Evolutionary conservation across 2,797 vertebrate genomes (phyloP).

Genomic region (Bradypodion ventrale): DNA sequence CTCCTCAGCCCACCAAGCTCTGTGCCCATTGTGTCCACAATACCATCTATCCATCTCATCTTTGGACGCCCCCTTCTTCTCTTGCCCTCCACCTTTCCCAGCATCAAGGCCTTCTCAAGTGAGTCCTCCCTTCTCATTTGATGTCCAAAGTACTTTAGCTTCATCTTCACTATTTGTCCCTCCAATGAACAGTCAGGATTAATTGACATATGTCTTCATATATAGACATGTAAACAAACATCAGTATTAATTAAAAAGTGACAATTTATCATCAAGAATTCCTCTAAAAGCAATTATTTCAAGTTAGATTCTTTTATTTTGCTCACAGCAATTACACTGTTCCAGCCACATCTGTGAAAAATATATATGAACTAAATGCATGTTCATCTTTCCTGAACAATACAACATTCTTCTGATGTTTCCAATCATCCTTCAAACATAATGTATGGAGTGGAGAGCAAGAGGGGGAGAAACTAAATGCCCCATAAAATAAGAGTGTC

Average conservation of each 20-base stretch:
- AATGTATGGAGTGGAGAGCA: neutral
- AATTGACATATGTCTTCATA: neutral
- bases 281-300: slow-evolving; percentile 20
- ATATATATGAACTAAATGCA: neutral
- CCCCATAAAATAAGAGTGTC: neutral
- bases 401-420: neutral
- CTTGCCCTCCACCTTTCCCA: too few relatives aligned
- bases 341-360: slow-evolving; percentile 30
- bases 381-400: slow-evolving; percentile 3
- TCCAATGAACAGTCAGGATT: too few relatives aligned
- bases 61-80: too few relatives aligned
- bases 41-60: too few relatives aligned
- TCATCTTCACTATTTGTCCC: too few relatives aligned
- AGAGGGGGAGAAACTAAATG: neutral
- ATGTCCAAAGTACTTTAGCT: too few relatives aligned
- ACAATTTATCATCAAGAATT: slow-evolving; percentile 40
- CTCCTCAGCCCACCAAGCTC: too few relatives aligned
- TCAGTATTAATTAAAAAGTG: slow-evolving; percentile 31
- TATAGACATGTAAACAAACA: neutral
- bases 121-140: too few relatives aligned
- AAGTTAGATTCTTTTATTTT: slow-evolving; percentile 9
- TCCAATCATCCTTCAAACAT: slow-evolving; percentile 10
- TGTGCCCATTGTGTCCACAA: too few relatives aligned
- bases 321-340: slow-evolving; percentile 2
- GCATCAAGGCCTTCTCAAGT: too few relatives aligned